Conservation (phyloP, 53 echinoderm and acorn worm species). For the Patiria pectinifera region DNA sequence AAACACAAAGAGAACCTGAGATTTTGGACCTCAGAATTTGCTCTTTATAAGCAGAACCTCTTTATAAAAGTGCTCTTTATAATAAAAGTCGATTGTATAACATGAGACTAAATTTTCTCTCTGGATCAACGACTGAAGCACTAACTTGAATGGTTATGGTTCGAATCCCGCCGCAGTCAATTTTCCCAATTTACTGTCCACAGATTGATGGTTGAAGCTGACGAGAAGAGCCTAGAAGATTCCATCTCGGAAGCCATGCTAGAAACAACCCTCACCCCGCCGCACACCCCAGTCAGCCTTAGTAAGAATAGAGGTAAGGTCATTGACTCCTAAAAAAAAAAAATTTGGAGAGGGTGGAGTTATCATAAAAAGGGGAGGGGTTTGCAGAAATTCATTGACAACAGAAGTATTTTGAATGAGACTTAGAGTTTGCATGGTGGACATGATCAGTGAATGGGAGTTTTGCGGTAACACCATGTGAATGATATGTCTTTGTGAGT, state of each 20-base stretch:
- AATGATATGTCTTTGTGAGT: no score
- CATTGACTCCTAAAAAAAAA: neutral
- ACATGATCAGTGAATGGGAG: no score
- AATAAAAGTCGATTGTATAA: no score
- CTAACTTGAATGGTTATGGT: neutral
- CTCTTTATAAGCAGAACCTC: no score
- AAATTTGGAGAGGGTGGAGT: neutral
- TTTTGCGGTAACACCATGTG: no score
- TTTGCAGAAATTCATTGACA: neutral
- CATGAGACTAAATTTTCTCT: no score
- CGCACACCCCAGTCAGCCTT: conserved; percentile 43
- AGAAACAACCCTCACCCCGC: conserved; percentile 73
- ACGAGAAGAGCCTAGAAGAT: conserved; percentile 83
- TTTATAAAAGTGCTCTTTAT: no score
- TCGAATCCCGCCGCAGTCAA: neutral
- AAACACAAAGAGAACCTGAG: no score
- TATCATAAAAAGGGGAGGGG: neutral
- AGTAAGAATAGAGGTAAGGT: conserved; percentile 33
- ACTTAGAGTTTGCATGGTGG: no score
- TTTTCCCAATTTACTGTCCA: neutral
- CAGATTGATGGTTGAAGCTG: conserved; percentile 85
- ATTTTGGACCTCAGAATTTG: no score
- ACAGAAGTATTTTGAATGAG: neutral
- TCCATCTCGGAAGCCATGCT: conserved; percentile 96
- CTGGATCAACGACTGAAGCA: no score